Conservation (phyloP, 2,888 invertebrate species). For the Caenorhabditis japonica region DNA sequence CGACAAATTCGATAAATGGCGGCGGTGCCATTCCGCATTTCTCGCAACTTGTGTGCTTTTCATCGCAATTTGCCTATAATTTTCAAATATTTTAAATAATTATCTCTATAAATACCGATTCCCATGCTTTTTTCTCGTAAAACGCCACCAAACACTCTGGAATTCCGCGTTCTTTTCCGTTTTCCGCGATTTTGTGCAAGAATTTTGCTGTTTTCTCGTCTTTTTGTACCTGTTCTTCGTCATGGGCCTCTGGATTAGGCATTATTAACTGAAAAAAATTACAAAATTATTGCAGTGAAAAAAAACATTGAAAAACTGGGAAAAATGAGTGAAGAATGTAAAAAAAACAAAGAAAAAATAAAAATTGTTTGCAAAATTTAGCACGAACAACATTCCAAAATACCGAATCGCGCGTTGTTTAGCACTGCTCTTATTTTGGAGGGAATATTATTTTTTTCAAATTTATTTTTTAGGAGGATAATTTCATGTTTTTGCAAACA, state of each 20-base stretch:
- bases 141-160: slow-evolving; percentile 17
- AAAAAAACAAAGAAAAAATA: background rate
- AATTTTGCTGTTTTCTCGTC: slow-evolving; percentile 32
- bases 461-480: too few relatives aligned
- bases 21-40: slow-evolving; percentile 33
- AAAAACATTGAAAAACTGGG: background rate
- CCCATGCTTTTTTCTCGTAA: slow-evolving; percentile 34
- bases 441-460: too few relatives aligned
- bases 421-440: background rate
- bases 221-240: slow-evolving; percentile 11
- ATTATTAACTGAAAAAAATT: slow-evolving; percentile 14
- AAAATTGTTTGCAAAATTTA: slow-evolving; percentile 7
- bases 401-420: slow-evolving; percentile 14
- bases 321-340: background rate
- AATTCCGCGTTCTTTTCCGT: slow-evolving; percentile 15
- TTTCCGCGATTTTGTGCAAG: slow-evolving; percentile 37
- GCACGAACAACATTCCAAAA: slow-evolving; percentile 35
- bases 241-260: background rate
- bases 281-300: background rate
- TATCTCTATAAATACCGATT: slow-evolving; percentile 7
- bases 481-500: too few relatives aligned
- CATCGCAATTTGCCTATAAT: slow-evolving; percentile 20
- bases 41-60: slow-evolving; percentile 16
- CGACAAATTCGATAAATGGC: slow-evolving; percentile 10
- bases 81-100: background rate